Percentiles rank a stretch among this genome's conserved stretches.
Evolutionary conservation across 2,113 vertebrate genomes (phyloP).

Genomic region (Cyprinus carpio): DNA sequence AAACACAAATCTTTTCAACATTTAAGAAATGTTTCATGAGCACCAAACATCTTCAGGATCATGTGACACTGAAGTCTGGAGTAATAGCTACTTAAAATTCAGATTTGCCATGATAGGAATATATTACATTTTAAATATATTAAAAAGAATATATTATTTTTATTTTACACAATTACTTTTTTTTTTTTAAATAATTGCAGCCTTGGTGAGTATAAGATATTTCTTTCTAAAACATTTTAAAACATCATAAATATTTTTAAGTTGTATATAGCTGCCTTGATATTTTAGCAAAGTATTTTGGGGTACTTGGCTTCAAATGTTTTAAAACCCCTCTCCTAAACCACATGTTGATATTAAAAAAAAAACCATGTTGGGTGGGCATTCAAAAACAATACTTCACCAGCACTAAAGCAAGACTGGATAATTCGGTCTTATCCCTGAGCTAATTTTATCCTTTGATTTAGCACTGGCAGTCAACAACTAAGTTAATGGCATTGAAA

Average conservation of each 20-base stretch:
- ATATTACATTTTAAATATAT: not conserved
- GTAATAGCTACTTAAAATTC: not conserved
- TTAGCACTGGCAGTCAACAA: conserved; percentile 56
- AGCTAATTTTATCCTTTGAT: conserved; percentile 74
- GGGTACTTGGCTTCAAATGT: not conserved
- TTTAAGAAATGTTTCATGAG: not conserved
- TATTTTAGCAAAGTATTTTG: not conserved
- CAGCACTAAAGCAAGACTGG: conserved; percentile 55
- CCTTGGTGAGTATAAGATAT: not conserved
- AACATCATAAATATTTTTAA: not conserved
- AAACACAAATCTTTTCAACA: not conserved
- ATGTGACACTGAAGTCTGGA: not conserved
- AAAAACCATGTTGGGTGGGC: not conserved
- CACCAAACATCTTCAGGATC: not conserved
- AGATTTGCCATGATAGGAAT: not conserved
- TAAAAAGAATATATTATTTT: not conserved
- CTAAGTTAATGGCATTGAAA: conserved; percentile 33
- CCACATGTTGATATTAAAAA: not conserved
- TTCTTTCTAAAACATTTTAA: not conserved
- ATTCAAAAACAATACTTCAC: conserved; percentile 46
- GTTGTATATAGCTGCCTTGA: not conserved
- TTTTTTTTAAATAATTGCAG: not conserved
- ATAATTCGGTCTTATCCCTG: conserved; percentile 71
- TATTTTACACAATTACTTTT: not conserved
- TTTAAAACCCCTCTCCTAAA: not conserved